phyloP scores from a whole-genome alignment of 2,888 invertebrate species.

The Morinoia aosen region DNA sequence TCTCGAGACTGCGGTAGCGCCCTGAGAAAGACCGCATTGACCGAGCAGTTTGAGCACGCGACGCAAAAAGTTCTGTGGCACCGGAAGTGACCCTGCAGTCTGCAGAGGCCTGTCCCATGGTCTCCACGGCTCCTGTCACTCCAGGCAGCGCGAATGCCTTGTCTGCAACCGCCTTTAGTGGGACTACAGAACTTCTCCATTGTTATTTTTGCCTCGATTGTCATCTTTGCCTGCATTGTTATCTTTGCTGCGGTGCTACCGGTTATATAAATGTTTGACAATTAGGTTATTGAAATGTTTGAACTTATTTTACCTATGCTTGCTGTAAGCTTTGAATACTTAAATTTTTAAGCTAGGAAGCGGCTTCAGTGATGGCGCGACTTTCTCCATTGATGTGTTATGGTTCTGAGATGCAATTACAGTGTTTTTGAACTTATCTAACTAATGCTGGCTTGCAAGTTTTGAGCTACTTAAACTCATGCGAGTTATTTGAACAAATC shows the following conservation, averaged over 20 bases:
- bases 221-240: too few species aligned
- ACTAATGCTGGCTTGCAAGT: not conserved
- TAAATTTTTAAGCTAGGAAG: not conserved
- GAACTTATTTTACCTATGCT: too few species aligned
- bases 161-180: not conserved
- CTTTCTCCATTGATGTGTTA: not conserved
- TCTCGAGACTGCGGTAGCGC: too few species aligned
- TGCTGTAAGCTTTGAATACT: too few species aligned
- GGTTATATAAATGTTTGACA: too few species aligned
- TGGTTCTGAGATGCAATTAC: not conserved
- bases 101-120: too few species aligned
- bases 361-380: not conserved
- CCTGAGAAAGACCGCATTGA: not conserved
- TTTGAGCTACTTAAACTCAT: not conserved
- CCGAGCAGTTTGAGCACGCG: not conserved
- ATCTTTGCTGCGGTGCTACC: not conserved
- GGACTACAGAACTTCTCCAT: not conserved
- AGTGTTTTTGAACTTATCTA: not conserved
- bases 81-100: not conserved
- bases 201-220: too few species aligned
- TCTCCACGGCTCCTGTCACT: not conserved
- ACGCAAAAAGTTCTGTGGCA: not conserved
- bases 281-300: too few species aligned
- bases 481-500: not conserved
- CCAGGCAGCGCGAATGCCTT: not conserved